Base-by-base conservation (phyloP, 2,113 vertebrate genomes). In the Malurus melanocephalus region DNA sequence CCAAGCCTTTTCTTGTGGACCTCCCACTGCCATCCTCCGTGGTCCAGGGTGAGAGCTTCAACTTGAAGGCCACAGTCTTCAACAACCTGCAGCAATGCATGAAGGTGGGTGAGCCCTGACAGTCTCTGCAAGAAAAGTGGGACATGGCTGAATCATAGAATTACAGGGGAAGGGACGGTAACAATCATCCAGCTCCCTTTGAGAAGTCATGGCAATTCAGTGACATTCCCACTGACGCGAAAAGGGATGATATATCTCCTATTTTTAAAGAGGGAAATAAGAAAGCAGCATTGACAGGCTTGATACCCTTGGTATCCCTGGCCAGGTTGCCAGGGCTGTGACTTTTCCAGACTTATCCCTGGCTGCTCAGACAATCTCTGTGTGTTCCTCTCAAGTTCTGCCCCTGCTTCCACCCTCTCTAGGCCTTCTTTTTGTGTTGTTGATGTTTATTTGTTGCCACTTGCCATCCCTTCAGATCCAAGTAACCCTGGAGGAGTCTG, bases 1-100 rank as follows among this genome's bases (percentile, higher is more conserved):
- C 98, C 97, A 97, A 98, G 96, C 98, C 98, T 0, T 99, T 99
- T 94, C 96, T 98, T 32, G 97, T 99, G 81, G 98, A 98, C 9
- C 95, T 98, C 38, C 96, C 96, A 2, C 40, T 99, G 32, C 98
- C 98, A 4, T 98, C 98, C 94, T 98, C 98, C 6, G 97, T 98
- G 69, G 93, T 99, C 85, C 95, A 97, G 38, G 98, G 97, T 43
- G 98, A 99, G 94, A 96, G 95, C 66, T 98, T 99, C 71, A 92
- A 53, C 4, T 97, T 99, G 62, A 98, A 97, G 82, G 98, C 98
- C 66, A 97, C 97, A 0, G 95, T 99, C 89, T 98, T 97, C 93
- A 99, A 96, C 95, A 98, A 98, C 65, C 80, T 97, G 32, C 95
- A 96, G 82, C 45, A 30, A 19, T 96, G 95, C 82, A 95, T 97